Evolutionary conservation across 2,888 invertebrate genomes (phyloP).

Genomic region (Tetrapedia diversipes): DNA sequence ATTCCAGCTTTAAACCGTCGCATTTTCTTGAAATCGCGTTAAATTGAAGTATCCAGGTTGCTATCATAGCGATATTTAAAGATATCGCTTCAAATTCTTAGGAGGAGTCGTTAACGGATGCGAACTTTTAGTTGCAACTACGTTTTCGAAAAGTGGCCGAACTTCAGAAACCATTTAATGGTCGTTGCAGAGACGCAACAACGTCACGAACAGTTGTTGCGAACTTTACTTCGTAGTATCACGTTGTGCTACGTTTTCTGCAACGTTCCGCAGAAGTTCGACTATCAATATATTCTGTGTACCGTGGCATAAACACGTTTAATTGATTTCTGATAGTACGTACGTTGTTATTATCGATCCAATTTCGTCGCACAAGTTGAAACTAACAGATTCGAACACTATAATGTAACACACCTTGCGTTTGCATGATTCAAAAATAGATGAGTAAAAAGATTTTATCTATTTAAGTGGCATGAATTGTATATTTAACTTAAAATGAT

Average conservation of each 20-base stretch:
- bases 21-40: neutral
- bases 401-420: slow-evolving; percentile 18
- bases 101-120: slow-evolving; percentile 35
- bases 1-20: neutral
- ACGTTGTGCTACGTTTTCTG: slow-evolving; percentile 7
- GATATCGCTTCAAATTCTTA: neutral
- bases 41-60: neutral
- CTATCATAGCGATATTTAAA: neutral
- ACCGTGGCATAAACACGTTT: slow-evolving; percentile 10
- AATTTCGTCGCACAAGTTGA: slow-evolving; percentile 1
- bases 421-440: no score
- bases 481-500: no score
- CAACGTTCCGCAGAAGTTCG: slow-evolving; percentile 20
- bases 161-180: slow-evolving; percentile 37
- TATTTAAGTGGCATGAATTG: no score
- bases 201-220: slow-evolving; percentile 34
- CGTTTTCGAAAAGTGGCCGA: slow-evolving; percentile 39
- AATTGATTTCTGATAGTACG: slow-evolving; percentile 35
- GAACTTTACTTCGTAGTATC: slow-evolving; percentile 42
- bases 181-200: slow-evolving; percentile 35
- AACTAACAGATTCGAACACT: neutral
- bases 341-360: slow-evolving; percentile 10
- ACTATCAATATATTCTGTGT: slow-evolving; percentile 7
- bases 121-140: slow-evolving; percentile 28
- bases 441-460: no score